A percentile compares a stretch with the other conserved stretches of the same genome.
phyloP scores from a whole-genome alignment of 2,888 invertebrate species.

The Aphodius granarius region DNA sequence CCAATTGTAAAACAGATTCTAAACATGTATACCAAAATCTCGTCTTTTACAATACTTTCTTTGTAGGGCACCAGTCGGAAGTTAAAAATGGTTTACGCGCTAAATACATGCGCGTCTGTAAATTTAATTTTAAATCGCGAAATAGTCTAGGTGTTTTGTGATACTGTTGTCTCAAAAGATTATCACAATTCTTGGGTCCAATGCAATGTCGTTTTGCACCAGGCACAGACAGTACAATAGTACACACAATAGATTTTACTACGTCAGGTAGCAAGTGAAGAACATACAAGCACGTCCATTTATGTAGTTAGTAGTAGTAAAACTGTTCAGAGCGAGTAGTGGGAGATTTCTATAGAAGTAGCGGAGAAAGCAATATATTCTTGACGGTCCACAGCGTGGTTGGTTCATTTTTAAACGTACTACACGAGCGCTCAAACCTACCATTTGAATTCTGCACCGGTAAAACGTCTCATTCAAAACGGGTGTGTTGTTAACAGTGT shows the following conservation, averaged over 20 bases:
- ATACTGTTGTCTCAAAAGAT: neutral
- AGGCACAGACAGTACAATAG: neutral
- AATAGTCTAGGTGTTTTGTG: neutral
- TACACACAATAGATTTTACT: neutral
- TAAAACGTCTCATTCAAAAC: neutral
- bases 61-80: too few relatives aligned
- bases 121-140: neutral
- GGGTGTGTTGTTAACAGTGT: too few relatives aligned
- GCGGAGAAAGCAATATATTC: conserved; percentile 20
- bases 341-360: conserved; percentile 42
- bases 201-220: neutral
- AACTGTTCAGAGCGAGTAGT: conserved; percentile 24
- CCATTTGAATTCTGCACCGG: neutral
- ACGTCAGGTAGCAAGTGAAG: neutral
- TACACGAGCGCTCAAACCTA: neutral
- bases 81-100: neutral
- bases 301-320: conserved; percentile 17
- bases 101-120: neutral
- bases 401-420: conserved; percentile 8
- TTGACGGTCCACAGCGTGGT: neutral
- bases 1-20: too few relatives aligned
- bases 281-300: too few relatives aligned
- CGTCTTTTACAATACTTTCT: neutral
- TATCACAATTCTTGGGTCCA: neutral
- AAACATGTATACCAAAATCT: neutral